Percentiles rank a stretch among this genome's conserved stretches.
These are phyloP conservation scores for Schizothorax lantsangensis DNA, from an alignment of 2,797 vertebrate species.

Conservation along the genomic window DNA sequence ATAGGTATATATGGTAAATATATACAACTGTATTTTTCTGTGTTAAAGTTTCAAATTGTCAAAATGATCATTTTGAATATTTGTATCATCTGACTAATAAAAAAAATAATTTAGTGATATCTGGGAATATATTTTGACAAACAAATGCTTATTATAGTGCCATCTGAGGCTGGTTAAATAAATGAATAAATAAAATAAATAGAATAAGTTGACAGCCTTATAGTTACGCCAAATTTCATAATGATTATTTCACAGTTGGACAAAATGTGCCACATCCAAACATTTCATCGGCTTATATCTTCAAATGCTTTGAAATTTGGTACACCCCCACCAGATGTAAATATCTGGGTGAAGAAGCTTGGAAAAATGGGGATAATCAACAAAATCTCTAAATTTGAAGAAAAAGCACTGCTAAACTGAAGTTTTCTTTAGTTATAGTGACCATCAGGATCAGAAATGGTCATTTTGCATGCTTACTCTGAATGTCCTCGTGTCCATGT, in stretches of 20 bases:
- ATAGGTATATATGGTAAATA: too few relatives aligned
- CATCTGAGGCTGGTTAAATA: neutral
- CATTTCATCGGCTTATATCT: neutral
- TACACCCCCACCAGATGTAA: neutral
- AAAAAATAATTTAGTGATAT: neutral
- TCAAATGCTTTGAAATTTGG: neutral
- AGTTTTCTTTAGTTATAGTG: too few relatives aligned
- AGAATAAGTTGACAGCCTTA: neutral
- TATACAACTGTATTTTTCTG: too few relatives aligned
- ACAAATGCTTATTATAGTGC: neutral
- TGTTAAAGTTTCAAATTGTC: too few relatives aligned
- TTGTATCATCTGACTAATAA: too few relatives aligned
- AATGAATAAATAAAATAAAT: too few relatives aligned
- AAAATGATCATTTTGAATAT: too few relatives aligned
- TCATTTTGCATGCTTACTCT: neutral
- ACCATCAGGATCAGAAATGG: neutral
- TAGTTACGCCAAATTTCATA: neutral
- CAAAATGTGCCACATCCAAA: neutral
- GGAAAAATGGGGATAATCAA: neutral
- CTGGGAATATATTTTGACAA: conserved; percentile 43
- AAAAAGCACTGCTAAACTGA: too few relatives aligned
- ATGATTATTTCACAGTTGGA: neutral
- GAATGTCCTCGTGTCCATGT: neutral
- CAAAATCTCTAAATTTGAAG: too few relatives aligned
- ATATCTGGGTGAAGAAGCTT: neutral